phyloP scores from a whole-genome alignment of 2,113 vertebrate genomes.

The Anser cygnoides region DNA sequence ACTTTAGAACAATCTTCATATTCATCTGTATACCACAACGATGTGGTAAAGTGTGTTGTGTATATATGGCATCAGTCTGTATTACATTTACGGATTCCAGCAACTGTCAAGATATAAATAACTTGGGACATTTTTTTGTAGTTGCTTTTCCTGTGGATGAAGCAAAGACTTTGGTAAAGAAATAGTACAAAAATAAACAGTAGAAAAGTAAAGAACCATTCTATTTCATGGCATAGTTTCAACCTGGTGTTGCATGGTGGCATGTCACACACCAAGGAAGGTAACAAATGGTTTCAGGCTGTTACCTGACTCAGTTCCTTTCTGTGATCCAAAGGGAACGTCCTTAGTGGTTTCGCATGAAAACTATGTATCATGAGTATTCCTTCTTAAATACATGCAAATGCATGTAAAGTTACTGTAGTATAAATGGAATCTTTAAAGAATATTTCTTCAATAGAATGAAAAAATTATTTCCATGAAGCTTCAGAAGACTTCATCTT shows the following conservation, averaged over 20 bases:
- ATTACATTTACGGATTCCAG: neutral
- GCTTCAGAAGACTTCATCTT: neutral
- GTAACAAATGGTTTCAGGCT: neutral
- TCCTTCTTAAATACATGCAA: neutral
- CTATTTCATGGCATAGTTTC: neutral
- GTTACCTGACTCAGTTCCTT: neutral
- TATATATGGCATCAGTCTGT: neutral
- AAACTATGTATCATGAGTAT: neutral
- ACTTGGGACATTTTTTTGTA: neutral
- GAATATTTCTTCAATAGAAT: neutral
- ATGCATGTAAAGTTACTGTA: neutral
- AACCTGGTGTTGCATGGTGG: neutral
- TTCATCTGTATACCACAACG: neutral
- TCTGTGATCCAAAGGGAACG: neutral
- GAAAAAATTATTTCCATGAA: neutral
- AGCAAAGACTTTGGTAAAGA: neutral
- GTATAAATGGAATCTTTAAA: neutral
- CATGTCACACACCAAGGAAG: neutral
- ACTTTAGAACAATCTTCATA: neutral
- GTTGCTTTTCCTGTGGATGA: neutral
- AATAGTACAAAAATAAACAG: too few relatives aligned
- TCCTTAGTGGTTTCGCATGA: neutral
- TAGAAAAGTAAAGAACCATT: neutral
- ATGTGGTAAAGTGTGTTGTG: neutral
- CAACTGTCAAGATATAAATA: conserved; percentile 6